Base-by-base conservation (phyloP, 2,797 vertebrate species). In the Enteromius paludinosus region DNA sequence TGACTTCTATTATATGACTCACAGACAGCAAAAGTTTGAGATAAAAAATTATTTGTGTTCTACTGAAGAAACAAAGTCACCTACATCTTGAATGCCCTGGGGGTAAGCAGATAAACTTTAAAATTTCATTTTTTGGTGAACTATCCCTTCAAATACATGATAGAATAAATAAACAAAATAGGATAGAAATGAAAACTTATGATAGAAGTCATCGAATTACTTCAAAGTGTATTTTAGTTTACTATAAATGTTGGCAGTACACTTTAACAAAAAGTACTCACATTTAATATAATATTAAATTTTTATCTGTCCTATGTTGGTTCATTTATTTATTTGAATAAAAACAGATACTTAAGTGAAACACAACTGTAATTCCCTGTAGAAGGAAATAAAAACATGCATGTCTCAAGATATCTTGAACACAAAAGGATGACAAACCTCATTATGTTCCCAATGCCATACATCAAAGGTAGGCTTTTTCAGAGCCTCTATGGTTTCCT, bases 401-500 rank as follows among this genome's bases (percentile, higher is more conserved):
- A 71, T 71, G 30, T 35, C 11, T 72, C 20, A 52, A 52, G 43
- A 18, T 25, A 62, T 66, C 28, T 65, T 23, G 38, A 54, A 28
- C 20, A 49, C 43, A 66, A 15, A 52, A 74, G 17, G 2, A 47
- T n/a, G 47, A 86, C 90, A 91, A 89, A 99, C 98, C 96, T 99
- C 98, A 0, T 98, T 99, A 87, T 98, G 96, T 81, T 99, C 98
- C 98, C 98, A 99, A 68, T 99, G 95, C 98, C 98, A 99, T 43
- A 99, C 97, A 0, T 99, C 98, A 54, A 99, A 99, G 0, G 97
- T 99, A 28, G 98, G 98, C 88, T 98, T 99, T 90, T 98, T 95
- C 75, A 99, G 94, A 0, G 98, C 96, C 82, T 98, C 97, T 0
- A 97, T 90, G 14, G 98, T 99, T 94, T 99, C 97, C 59, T 96